These are phyloP conservation scores for Gymnobelideus leadbeateri DNA, from an alignment of 2,113 vertebrate genomes.

Conservation along the genomic window DNA sequence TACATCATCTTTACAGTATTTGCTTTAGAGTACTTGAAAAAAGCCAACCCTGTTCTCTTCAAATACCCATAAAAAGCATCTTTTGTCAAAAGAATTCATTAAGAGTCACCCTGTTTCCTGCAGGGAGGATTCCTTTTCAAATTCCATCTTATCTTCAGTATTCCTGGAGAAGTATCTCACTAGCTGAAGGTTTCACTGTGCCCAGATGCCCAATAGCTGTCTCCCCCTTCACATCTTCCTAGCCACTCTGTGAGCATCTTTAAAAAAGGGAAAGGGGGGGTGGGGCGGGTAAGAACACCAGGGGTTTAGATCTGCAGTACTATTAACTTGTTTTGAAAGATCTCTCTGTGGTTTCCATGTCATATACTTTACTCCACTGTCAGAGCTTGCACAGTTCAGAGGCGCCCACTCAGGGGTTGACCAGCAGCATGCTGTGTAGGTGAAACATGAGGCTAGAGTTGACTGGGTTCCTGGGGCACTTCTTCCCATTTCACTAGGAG, in stretches of 20 bases:
- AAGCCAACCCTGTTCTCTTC: background rate
- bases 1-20: constrained; percentile 11
- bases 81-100: constrained; percentile 12
- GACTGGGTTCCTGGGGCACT: background rate
- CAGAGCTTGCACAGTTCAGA: background rate
- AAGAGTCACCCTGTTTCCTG: background rate
- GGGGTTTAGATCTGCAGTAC: background rate
- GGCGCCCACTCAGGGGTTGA: background rate
- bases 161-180: background rate
- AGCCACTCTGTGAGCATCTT: background rate
- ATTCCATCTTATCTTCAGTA: background rate
- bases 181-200: background rate
- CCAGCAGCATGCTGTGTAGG: background rate
- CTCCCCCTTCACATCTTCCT: background rate
- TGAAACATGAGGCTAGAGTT: background rate
- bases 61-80: background rate
- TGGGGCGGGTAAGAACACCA: background rate
- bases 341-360: background rate
- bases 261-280: background rate
- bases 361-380: background rate
- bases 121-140: background rate
- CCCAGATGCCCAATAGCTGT: background rate
- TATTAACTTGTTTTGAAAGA: background rate
- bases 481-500: background rate
- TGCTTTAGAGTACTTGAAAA: constrained; percentile 11